These are phyloP conservation scores for Helobdella robusta DNA, from an alignment of 2,888 invertebrate species.

Conservation along the genomic window DNA sequence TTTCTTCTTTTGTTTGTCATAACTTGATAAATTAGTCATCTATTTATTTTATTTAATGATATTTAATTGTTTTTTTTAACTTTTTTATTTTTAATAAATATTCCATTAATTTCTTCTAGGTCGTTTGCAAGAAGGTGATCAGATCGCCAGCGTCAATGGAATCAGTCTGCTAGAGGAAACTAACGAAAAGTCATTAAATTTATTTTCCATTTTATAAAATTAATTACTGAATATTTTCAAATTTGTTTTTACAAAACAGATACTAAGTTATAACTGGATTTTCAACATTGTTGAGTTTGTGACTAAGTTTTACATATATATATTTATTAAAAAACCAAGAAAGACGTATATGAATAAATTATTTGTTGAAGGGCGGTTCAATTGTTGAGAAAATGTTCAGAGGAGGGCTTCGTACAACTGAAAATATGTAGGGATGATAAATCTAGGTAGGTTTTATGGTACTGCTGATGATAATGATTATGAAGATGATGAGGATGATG, in stretches of 20 bases:
- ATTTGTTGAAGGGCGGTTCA: constrained; percentile 15
- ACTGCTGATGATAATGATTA: too few relatives aligned
- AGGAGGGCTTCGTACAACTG: constrained; percentile 23
- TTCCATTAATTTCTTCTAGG: not conserved
- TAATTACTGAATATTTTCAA: not conserved
- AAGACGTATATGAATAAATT: not conserved
- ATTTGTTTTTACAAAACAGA: not conserved
- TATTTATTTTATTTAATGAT: not conserved
- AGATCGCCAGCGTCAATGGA: constrained; percentile 22
- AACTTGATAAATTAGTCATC: not conserved
- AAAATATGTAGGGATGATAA: constrained; percentile 14
- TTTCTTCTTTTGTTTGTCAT: not conserved
- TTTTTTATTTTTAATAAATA: not conserved
- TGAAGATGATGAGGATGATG: too few relatives aligned
- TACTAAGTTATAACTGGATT: too few relatives aligned
- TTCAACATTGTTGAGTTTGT: not conserved
- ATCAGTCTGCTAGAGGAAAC: not conserved
- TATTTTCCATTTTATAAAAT: not conserved
- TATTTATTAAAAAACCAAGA: too few relatives aligned
- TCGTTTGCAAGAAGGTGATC: constrained; percentile 18
- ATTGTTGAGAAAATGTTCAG: constrained; percentile 9
- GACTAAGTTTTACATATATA: too few relatives aligned
- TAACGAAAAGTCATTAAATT: not conserved
- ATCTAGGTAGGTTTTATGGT: constrained; percentile 5
- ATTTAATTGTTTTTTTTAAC: not conserved